phyloP scores from a whole-genome alignment of 2,888 invertebrate species.

The Xiphydria camelus region DNA sequence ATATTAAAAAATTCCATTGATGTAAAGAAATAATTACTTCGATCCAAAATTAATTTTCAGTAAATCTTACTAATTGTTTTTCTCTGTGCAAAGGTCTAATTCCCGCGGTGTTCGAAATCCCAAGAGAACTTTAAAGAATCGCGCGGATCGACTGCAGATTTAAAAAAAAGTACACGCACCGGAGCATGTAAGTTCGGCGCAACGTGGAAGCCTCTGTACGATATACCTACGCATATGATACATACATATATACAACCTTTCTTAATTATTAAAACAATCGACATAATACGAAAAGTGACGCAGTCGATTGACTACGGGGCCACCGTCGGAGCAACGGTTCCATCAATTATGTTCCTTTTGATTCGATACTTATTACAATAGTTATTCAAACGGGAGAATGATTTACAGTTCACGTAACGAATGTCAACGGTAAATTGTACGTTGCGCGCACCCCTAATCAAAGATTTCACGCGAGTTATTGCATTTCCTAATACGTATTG shows the following conservation, averaged over 20 bases:
- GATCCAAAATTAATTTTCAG: too few relatives aligned
- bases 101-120: too few relatives aligned
- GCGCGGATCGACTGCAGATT: too few relatives aligned
- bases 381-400: constrained; percentile 27
- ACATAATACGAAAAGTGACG: constrained; percentile 5
- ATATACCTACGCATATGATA: constrained; percentile 24
- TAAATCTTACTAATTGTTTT: too few relatives aligned
- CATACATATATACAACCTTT: constrained; percentile 32
- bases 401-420: constrained; percentile 20
- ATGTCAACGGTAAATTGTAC: background rate
- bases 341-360: constrained; percentile 23
- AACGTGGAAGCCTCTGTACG: constrained; percentile 8
- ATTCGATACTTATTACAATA: constrained; percentile 31
- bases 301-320: background rate
- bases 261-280: constrained; percentile 27
- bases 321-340: background rate
- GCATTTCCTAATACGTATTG: constrained; percentile 15
- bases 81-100: too few relatives aligned
- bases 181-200: too few relatives aligned
- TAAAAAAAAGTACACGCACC: too few relatives aligned
- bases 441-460: background rate
- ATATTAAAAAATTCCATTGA: too few relatives aligned
- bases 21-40: too few relatives aligned
- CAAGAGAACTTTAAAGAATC: too few relatives aligned
- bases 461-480: constrained; percentile 1